Evolutionary conservation across 2,113 vertebrate species (phyloP).

Genomic region (Aviceda subcristata): DNA sequence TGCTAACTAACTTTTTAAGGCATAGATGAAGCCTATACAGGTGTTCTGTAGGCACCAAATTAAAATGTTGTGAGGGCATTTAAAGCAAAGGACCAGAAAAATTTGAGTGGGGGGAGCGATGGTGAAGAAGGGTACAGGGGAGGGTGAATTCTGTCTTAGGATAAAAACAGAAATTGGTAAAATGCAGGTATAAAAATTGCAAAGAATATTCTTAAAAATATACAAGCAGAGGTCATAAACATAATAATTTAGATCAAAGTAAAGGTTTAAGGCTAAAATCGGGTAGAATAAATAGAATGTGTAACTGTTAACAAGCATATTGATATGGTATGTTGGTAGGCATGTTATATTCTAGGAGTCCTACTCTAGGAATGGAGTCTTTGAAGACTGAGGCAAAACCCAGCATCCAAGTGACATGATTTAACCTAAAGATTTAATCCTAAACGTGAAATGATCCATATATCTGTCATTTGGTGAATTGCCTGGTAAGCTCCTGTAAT

Average conservation of each 20-base stretch:
- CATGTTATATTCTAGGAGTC: neutral
- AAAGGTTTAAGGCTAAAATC: neutral
- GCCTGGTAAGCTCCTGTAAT: neutral
- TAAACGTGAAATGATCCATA: neutral
- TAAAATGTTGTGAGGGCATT: neutral
- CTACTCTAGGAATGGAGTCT: neutral
- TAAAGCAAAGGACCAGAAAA: neutral
- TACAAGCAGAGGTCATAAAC: neutral
- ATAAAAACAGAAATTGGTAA: neutral
- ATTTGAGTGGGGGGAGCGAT: neutral
- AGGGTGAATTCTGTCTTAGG: neutral
- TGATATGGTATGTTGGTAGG: neutral
- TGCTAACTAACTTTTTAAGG: neutral
- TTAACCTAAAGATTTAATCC: neutral
- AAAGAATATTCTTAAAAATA: neutral
- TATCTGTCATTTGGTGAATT: neutral
- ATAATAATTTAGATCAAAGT: neutral
- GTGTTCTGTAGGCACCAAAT: neutral
- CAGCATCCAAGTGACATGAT: neutral
- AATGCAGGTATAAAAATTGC: neutral
- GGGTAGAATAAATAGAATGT: neutral
- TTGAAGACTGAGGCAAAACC: neutral
- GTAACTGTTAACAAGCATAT: neutral
- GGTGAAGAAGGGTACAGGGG: neutral
- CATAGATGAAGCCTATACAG: neutral